phyloP scores from a whole-genome alignment of 2,888 invertebrate genomes.

The Drosophila picticornis region DNA sequence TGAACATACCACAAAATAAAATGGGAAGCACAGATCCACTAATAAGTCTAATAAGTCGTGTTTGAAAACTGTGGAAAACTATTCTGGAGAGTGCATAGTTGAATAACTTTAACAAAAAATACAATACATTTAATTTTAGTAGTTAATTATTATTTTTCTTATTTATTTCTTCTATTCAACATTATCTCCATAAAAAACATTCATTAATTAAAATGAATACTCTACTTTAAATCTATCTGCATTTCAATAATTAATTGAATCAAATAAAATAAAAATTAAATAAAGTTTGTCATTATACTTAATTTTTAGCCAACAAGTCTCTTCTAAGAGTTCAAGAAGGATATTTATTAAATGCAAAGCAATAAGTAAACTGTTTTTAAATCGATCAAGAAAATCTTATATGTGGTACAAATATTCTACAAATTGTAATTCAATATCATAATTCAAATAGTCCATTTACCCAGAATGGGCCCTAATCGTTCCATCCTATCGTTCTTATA shows the following conservation, averaged over 20 bases:
- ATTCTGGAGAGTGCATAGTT: not conserved
- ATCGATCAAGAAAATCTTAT: not conserved
- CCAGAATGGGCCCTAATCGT: not conserved
- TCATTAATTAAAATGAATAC: not conserved
- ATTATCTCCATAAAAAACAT: not conserved
- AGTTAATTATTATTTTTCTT: not conserved
- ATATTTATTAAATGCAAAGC: not conserved
- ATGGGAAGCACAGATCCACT: not conserved
- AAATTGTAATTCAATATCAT: not conserved
- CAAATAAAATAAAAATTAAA: not conserved
- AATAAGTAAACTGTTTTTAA: not conserved
- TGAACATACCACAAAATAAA: not conserved
- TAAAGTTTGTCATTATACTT: not conserved
- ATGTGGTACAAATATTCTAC: not conserved
- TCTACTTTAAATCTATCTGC: not conserved
- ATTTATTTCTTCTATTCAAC: not conserved
- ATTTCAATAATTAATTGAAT: not conserved
- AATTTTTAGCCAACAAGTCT: not conserved
- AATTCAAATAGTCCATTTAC: not conserved
- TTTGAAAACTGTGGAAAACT: not conserved
- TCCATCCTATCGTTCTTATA: no score
- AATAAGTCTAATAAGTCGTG: not conserved
- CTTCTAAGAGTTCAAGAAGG: not conserved
- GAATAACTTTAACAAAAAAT: not conserved
- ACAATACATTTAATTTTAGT: not conserved